Percentiles rank a stretch among this genome's conserved stretches.
These are phyloP conservation scores for Byasa hedistus DNA, from an alignment of 2,888 invertebrate genomes.

Conservation along the genomic window DNA sequence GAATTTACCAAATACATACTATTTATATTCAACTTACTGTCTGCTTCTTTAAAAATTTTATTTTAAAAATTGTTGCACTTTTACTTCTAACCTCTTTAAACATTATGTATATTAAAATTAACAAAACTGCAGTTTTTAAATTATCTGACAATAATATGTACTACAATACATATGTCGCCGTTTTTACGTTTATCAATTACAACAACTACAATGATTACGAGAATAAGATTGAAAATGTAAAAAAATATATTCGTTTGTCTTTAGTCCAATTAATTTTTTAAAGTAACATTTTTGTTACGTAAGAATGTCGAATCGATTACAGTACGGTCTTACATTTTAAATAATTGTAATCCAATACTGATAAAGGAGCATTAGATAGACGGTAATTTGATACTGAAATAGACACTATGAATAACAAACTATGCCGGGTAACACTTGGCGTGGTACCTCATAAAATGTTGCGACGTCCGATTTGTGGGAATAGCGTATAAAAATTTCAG, in stretches of 20 bases:
- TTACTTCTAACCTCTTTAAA: neutral
- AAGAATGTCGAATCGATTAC: neutral
- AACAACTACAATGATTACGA: no score
- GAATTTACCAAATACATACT: constrained; percentile 64
- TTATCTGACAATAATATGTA: no score
- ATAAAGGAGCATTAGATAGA: constrained; percentile 14
- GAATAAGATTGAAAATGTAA: no score
- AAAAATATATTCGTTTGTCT: no score
- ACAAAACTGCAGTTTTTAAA: no score
- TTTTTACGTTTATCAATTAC: no score
- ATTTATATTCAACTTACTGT: constrained; percentile 65
- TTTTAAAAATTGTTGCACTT: constrained; percentile 31
- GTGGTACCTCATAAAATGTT: constrained; percentile 64
- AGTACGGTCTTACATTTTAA: constrained; percentile 1
- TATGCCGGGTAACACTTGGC: constrained; percentile 45
- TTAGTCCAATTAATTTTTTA: no score
- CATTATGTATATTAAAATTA: no score
- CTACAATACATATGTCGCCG: no score
- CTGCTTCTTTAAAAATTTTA: constrained; percentile 59
- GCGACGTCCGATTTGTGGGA: constrained; percentile 71
- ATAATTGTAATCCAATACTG: constrained; percentile 20
- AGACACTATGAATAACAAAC: constrained; percentile 36
- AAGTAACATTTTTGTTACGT: no score
- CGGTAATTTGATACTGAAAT: constrained; percentile 22
- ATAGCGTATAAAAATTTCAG: constrained; percentile 74